Percentiles rank a stretch among this genome's conserved stretches.
phyloP scores from a whole-genome alignment of 1,140 invertebrate species.

The Parasteatoda tepidariorum region DNA sequence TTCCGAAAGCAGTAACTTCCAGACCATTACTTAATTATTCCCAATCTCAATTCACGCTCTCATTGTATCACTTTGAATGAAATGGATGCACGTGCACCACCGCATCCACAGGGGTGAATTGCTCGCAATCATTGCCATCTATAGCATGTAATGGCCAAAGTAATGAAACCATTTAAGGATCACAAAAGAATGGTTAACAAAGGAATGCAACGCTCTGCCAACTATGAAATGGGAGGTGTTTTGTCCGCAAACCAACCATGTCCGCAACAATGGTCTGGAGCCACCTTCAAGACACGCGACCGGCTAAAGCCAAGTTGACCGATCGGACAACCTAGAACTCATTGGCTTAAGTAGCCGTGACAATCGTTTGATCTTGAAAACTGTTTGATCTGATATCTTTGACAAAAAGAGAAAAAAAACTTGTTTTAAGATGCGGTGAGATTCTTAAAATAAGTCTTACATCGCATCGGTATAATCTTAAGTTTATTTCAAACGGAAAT shows the following conservation, averaged over 20 bases:
- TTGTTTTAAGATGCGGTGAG: too few relatives aligned
- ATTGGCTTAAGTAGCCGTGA: slow-evolving; percentile 30
- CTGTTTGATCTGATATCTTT: too few relatives aligned
- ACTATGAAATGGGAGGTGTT: slow-evolving; percentile 36
- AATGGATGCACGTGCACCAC: background rate
- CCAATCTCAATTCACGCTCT: slow-evolving; percentile 11
- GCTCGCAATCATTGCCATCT: background rate
- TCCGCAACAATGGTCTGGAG: slow-evolving; percentile 24
- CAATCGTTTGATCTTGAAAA: slow-evolving; percentile 8
- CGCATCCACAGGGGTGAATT: background rate
- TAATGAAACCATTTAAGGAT: slow-evolving; percentile 30
- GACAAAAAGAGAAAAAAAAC: too few relatives aligned
- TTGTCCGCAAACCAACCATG: slow-evolving; percentile 43
- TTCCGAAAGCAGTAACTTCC: background rate
- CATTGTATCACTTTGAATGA: slow-evolving; percentile 34
- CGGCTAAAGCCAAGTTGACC: slow-evolving; percentile 5
- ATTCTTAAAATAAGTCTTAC: too few relatives aligned
- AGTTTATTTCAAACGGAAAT: too few relatives aligned
- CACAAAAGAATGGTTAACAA: slow-evolving; percentile 15
- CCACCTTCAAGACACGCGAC: slow-evolving; percentile 35
- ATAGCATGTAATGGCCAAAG: slow-evolving; percentile 19
- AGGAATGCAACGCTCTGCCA: slow-evolving; percentile 13
- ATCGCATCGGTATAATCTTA: too few relatives aligned
- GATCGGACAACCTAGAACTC: background rate
- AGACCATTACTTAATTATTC: slow-evolving; percentile 9